Evolutionary conservation across 2,113 vertebrate species (phyloP), one percentile per base, ranked within the genome.

Genomic region (Engraulis encrasicolus): DNA sequence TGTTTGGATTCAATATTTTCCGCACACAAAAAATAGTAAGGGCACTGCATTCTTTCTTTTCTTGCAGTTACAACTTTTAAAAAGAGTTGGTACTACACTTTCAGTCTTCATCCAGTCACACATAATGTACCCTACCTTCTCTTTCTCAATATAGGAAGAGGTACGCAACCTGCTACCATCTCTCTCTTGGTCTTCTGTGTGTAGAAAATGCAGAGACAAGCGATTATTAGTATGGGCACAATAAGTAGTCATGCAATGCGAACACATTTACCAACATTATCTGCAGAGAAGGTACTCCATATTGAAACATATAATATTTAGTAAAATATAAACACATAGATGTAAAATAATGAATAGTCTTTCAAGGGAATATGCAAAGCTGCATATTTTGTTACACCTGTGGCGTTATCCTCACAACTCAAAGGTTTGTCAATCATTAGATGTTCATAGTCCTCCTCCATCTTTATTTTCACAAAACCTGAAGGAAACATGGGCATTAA

Each of bases 381-480:
- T n/a, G n/a, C 23, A 5, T 17, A 34, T 74, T 74, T 27, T 74
- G 31, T 74, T 31, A 74, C 2, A 14, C 12, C 14, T 74, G 66
- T 34, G 15, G 1, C 12, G 11, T 34, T 31, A 74, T 74, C 58
- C 58, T 66, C 58, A 66, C 58, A 66, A 66, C 58, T 66, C n/a
- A 31, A 23, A 31, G 27, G 58, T 31, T 86, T 82, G 38, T 80
- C 85, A 31, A 83, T 82, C 6, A n/a, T n/a, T n/a, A n/a, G n/a
- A n/a, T 86, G 85, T 19, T 86, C 85, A 80, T 86, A 86, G 14
- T 86, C 85, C 49, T 86, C 85, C 36, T 86, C 85, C 40, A 77
- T 49, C 49, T 86, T 86, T 49, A 86, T 86, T 50, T 61, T 80
- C 81, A 86, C 82, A 50, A 23, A 74, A 14, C 66, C 66, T 74